phyloP scores from a whole-genome alignment of 2,797 vertebrate species.

The Petrocephalus schoutedeni region DNA sequence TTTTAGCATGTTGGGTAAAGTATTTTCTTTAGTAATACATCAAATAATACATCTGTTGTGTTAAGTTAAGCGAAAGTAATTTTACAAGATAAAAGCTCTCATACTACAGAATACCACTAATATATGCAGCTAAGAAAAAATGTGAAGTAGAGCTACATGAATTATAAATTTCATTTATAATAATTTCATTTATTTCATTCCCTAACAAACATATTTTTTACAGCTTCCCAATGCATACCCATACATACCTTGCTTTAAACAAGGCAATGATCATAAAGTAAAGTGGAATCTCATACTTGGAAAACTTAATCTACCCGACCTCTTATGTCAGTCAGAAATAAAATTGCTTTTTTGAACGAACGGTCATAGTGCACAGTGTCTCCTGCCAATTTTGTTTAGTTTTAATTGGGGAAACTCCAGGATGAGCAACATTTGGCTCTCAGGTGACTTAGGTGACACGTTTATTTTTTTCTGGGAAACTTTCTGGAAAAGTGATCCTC shows the following conservation, averaged over 20 bases:
- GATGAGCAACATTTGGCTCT: background rate
- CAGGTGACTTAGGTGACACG: background rate
- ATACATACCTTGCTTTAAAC: slow-evolving; percentile 24
- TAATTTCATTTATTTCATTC: slow-evolving; percentile 35
- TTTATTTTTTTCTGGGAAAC: background rate
- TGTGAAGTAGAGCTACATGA: slow-evolving; percentile 40
- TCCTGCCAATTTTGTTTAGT: slow-evolving; percentile 46
- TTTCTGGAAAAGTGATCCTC: background rate
- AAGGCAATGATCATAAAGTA: slow-evolving; percentile 37
- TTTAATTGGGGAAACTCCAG: slow-evolving; percentile 20
- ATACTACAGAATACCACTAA: background rate
- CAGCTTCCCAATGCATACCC: slow-evolving; percentile 34
- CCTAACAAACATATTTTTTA: slow-evolving; percentile 32
- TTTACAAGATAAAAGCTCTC: background rate
- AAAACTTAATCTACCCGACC: slow-evolving; percentile 40
- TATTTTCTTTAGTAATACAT: background rate
- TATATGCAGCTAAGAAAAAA: background rate
- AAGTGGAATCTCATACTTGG: slow-evolving; percentile 30
- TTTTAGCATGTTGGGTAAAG: background rate
- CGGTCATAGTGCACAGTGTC: slow-evolving; percentile 38
- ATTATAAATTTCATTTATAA: slow-evolving; percentile 36
- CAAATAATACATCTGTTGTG: too few relatives aligned
- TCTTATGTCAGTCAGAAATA: slow-evolving; percentile 50
- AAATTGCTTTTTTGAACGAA: slow-evolving; percentile 46
- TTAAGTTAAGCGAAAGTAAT: background rate